Evolutionary conservation across 2,797 vertebrate species (phyloP).

Genomic region (Pantherophis alleghaniensis): DNA sequence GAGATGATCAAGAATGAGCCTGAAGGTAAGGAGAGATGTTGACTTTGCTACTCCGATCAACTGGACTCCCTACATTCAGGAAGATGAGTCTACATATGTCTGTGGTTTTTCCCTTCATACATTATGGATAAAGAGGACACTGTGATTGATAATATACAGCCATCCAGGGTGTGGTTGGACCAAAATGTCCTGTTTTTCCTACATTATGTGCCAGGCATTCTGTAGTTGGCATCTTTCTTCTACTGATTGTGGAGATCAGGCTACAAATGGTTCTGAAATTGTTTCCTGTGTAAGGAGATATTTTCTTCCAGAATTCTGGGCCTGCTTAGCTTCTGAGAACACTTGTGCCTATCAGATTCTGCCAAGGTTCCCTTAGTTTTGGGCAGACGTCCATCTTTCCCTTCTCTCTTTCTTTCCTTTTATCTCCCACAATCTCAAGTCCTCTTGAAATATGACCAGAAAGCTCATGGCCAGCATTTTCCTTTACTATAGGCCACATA

Average conservation of each 20-base stretch:
- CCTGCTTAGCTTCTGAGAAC: not conserved
- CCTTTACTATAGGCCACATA: not conserved
- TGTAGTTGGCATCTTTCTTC: not conserved
- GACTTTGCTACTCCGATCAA: not conserved
- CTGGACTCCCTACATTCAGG: not conserved
- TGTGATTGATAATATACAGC: not conserved
- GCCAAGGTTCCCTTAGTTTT: not conserved
- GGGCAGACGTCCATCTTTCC: not conserved
- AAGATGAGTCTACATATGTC: not conserved
- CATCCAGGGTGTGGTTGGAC: not conserved
- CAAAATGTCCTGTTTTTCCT: not conserved
- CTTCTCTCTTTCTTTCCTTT: not conserved
- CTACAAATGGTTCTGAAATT: not conserved
- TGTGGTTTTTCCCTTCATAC: not conserved
- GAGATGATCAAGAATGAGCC: conserved; percentile 98
- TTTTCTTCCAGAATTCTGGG: not conserved
- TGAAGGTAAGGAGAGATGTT: conserved; percentile 83
- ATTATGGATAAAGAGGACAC: not conserved
- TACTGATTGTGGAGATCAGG: not conserved
- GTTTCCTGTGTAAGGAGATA: not conserved
- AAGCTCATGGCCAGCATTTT: not conserved
- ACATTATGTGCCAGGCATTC: not conserved
- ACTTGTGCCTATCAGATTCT: not conserved
- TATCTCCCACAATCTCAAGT: not conserved
- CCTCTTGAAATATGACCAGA: not conserved